Conservation (phyloP, 2,797 vertebrate species). For the Gymnoscopelus microlampas region DNA sequence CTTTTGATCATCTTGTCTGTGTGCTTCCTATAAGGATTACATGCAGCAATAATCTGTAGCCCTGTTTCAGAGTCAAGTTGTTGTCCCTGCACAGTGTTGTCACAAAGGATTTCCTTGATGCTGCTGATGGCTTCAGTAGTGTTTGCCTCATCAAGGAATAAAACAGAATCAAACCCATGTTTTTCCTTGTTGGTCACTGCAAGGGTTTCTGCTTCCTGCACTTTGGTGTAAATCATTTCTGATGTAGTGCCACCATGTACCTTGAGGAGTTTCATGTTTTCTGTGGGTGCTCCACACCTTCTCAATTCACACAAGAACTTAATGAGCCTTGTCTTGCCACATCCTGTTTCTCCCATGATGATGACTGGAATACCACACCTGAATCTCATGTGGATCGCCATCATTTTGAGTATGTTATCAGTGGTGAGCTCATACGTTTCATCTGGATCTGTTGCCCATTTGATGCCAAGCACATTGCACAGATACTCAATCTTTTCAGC, state of each 20-base stretch:
- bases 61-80: constrained; percentile 76
- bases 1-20: constrained; percentile 88
- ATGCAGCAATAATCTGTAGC: constrained; percentile 93
- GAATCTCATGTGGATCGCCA: constrained; percentile 97
- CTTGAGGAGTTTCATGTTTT: constrained; percentile 94
- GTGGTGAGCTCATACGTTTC: constrained; percentile 94
- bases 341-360: constrained; percentile 98
- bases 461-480: constrained; percentile 89
- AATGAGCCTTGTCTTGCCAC: constrained; percentile 94
- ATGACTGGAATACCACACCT: constrained; percentile 95
- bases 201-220: constrained; percentile 85
- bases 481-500: constrained; percentile 87
- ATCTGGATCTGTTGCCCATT: constrained; percentile 89
- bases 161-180: constrained; percentile 86
- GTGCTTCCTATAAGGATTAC: constrained; percentile 96
- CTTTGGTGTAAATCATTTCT: constrained; percentile 85
- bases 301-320: constrained; percentile 90
- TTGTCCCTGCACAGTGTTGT: constrained; percentile 85
- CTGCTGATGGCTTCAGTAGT: constrained; percentile 93
- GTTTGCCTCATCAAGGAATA: constrained; percentile 98
- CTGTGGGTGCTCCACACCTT: constrained; percentile 70
- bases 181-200: constrained; percentile 80
- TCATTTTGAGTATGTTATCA: constrained; percentile 94
- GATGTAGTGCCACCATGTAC: constrained; percentile 95
- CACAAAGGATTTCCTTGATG: constrained; percentile 96